phyloP scores from a whole-genome alignment of 2,888 invertebrate genomes.

The Hirtodrosophila cameraria region DNA sequence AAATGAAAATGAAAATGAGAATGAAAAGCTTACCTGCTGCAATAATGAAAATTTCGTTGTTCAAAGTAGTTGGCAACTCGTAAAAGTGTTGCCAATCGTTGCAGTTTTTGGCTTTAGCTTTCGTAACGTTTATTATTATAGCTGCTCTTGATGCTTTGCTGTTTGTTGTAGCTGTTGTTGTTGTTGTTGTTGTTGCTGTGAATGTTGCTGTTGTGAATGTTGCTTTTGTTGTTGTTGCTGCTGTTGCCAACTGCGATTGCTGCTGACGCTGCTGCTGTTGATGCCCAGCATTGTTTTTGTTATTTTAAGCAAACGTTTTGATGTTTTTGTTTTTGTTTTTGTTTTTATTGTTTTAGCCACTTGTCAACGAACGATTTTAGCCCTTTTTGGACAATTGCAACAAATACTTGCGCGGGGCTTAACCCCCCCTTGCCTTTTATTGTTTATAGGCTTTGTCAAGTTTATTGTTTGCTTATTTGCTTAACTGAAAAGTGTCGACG shows the following conservation, averaged over 20 bases:
- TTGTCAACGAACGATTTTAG: constrained; percentile 48
- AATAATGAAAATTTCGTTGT: constrained; percentile 77
- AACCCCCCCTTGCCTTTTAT: no score
- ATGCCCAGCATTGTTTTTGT: constrained; percentile 16
- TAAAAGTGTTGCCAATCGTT: constrained; percentile 74
- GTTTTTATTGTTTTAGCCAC: constrained; percentile 71
- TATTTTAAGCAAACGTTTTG: constrained; percentile 27
- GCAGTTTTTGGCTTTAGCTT: constrained; percentile 1
- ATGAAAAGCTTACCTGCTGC: constrained; percentile 63
- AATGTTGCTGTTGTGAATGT: constrained; percentile 11
- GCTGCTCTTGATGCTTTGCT: constrained; percentile 44
- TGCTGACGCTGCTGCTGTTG: constrained; percentile 5
- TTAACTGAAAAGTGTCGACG: constrained; percentile 48
- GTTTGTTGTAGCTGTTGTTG: constrained; percentile 49
- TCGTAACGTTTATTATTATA: constrained; percentile 22
- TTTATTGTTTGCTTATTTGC: constrained; percentile 54
- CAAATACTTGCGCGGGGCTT: constrained; percentile 12
- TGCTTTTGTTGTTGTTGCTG: constrained; percentile 6
- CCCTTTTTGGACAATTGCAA: constrained; percentile 35
- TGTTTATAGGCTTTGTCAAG: constrained; percentile 55
- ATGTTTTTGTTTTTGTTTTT: constrained; percentile 8
- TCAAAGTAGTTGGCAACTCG: constrained; percentile 74
- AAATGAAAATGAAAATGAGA: constrained; percentile 10
- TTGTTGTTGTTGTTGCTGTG: constrained; percentile 35
- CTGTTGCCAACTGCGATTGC: background rate